Percentiles rank a stretch among this genome's conserved stretches.
Evolutionary conservation across 2,797 vertebrate species (phyloP).

Genomic region (Sebastes trivittatus): DNA sequence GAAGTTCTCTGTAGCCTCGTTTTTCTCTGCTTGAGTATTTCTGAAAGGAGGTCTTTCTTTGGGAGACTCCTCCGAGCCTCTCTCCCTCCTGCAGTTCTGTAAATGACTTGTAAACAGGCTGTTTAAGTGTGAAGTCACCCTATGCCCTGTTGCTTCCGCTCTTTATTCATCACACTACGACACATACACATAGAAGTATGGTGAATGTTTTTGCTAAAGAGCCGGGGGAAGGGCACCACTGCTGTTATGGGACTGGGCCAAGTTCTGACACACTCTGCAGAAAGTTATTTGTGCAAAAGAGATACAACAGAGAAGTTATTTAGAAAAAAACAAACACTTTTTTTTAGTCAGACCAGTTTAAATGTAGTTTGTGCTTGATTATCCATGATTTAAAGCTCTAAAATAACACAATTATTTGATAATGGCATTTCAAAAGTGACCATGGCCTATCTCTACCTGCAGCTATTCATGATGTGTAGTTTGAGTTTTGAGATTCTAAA

Average conservation of each 20-base stretch:
- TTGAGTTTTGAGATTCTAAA: background rate
- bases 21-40: conserved; percentile 26
- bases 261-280: conserved; percentile 11
- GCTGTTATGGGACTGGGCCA: conserved; percentile 31
- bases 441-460: background rate
- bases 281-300: conserved; percentile 14
- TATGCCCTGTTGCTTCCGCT: conserved; percentile 71
- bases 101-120: conserved; percentile 76
- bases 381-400: background rate
- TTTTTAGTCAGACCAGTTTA: background rate
- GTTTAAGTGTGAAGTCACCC: conserved; percentile 78
- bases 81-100: conserved; percentile 59
- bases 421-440: background rate
- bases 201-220: conserved; percentile 58
- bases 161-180: conserved; percentile 72
- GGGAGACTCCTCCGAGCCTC: conserved; percentile 22
- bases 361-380: conserved; percentile 1
- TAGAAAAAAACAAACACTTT: background rate
- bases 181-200: conserved; percentile 55
- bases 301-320: background rate
- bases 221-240: conserved; percentile 49
- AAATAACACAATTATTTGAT: background rate
- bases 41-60: conserved; percentile 48
- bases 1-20: background rate
- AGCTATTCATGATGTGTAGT: background rate